These are phyloP conservation scores for Dasyornis broadbenti DNA, from an alignment of 2,113 vertebrate species.

Conservation along the genomic window DNA sequence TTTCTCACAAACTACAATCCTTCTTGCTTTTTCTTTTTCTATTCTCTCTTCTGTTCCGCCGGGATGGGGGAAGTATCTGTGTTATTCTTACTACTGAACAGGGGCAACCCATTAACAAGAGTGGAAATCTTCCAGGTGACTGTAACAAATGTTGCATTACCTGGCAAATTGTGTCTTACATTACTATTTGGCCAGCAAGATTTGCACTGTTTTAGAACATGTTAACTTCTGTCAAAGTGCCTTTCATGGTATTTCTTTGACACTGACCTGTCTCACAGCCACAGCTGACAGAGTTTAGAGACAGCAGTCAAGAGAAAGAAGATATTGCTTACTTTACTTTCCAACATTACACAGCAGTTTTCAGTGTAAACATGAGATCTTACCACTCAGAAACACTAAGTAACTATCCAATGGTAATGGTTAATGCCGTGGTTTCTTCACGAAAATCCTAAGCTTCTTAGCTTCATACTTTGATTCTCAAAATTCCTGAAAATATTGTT, in stretches of 20 bases:
- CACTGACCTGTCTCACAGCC: neutral
- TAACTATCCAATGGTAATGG: neutral
- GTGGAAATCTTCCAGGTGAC: neutral
- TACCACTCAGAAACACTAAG: neutral
- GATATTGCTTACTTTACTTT: neutral
- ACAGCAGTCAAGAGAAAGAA: neutral
- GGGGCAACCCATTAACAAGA: neutral
- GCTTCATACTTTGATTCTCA: neutral
- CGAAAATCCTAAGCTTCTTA: neutral
- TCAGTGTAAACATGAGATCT: neutral
- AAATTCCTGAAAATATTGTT: neutral
- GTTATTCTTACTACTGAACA: neutral
- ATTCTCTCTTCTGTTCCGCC: neutral
- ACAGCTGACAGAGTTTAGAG: neutral
- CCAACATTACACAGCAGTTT: neutral
- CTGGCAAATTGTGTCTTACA: neutral
- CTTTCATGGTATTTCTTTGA: neutral
- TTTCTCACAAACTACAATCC: neutral
- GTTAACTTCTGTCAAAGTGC: neutral
- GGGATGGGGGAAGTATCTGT: fast-evolving
- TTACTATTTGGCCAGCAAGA: neutral
- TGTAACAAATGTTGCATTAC: neutral
- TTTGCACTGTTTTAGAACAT: neutral
- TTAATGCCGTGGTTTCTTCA: neutral
- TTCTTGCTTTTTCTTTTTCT: neutral